These are phyloP conservation scores for Palloptera scutellata DNA, from an alignment of 2,888 invertebrate genomes.

Conservation along the genomic window DNA sequence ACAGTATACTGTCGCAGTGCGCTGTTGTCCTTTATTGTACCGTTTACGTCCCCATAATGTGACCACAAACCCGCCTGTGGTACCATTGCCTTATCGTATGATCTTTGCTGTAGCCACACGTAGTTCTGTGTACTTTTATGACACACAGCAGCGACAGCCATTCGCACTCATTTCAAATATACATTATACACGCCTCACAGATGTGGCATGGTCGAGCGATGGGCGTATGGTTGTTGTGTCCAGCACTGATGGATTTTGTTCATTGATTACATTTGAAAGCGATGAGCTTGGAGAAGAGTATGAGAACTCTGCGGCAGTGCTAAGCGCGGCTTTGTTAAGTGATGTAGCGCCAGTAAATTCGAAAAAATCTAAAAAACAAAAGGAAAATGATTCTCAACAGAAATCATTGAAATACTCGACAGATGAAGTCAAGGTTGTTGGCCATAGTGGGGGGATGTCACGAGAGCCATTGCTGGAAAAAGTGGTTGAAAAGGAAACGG, in stretches of 20 bases:
- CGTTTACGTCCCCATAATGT: constrained; percentile 65
- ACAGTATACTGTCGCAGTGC: constrained; percentile 83
- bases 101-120: constrained; percentile 92
- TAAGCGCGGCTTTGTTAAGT: constrained; percentile 45
- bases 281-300: constrained; percentile 75
- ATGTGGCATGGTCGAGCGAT: constrained; percentile 87
- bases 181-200: constrained; percentile 88
- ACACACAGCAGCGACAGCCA: constrained; percentile 83
- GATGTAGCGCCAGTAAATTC: constrained; percentile 40
- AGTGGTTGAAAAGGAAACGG: constrained; percentile 20
- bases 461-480: constrained; percentile 26
- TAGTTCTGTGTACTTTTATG: constrained; percentile 84
- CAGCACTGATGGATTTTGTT: constrained; percentile 91
- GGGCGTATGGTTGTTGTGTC: constrained; percentile 79
- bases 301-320: constrained; percentile 55
- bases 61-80: constrained; percentile 67
- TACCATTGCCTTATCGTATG: constrained; percentile 78
- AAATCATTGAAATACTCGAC: constrained; percentile 41
- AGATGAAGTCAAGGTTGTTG: constrained; percentile 35
- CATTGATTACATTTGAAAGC: constrained; percentile 78
- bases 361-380: constrained; percentile 46
- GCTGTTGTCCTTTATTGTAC: constrained; percentile 82
- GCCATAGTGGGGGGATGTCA: background rate
- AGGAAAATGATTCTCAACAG: constrained; percentile 32
- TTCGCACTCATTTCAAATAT: constrained; percentile 84